Conservation (phyloP, 2,797 vertebrate species). For the Danio tinwini region DNA sequence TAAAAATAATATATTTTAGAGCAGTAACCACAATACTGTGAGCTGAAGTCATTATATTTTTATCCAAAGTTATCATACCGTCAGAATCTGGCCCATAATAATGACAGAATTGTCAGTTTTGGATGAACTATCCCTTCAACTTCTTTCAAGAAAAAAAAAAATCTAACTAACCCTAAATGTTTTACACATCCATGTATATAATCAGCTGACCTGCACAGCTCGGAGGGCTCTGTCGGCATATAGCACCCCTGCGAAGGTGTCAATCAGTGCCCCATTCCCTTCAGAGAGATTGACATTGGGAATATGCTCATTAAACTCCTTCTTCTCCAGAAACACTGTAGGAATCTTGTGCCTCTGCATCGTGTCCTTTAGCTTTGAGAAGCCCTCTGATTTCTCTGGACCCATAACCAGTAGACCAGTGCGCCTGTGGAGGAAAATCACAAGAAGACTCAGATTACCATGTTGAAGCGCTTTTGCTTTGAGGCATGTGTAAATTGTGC, state of each 20-base stretch:
- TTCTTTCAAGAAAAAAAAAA: no score
- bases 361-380: conserved; percentile 70
- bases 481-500: conserved; percentile 24
- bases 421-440: conserved; percentile 70
- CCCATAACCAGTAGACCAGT: conserved; percentile 87
- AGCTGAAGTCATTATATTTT: no score
- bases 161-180: no score
- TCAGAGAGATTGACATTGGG: conserved; percentile 73
- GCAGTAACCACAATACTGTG: no score
- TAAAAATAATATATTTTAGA: no score
- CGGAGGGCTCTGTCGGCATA: conserved; percentile 84
- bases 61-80: no score
- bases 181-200: no score
- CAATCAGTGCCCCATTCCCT: conserved; percentile 80
- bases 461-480: neutral
- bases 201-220: conserved; percentile 81
- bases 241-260: conserved; percentile 82
- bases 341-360: conserved; percentile 74
- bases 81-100: no score
- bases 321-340: conserved; percentile 62
- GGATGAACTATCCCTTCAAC: no score
- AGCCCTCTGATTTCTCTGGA: conserved; percentile 65
- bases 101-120: no score
- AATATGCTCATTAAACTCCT: conserved; percentile 76
- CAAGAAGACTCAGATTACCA: conserved; percentile 13